Percentiles rank a stretch among this genome's conserved stretches.
Conservation (phyloP, 2,888 invertebrate species). For the Erebia ligea region DNA sequence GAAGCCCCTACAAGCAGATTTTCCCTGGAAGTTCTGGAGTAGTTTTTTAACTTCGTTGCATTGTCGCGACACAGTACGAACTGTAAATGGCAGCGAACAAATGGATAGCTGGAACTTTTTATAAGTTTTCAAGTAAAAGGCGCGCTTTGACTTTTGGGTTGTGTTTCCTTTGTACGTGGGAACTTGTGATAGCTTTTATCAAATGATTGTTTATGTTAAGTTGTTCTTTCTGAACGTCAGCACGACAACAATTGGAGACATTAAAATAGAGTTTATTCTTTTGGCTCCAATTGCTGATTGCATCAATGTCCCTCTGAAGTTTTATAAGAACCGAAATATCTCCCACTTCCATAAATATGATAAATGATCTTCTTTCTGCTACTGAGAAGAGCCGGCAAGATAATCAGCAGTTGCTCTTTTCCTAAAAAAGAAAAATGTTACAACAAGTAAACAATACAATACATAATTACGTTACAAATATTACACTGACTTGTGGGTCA, state of each 20-base stretch:
- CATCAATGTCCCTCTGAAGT: too few relatives aligned
- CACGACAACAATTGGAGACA: not conserved
- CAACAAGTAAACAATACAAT: too few relatives aligned
- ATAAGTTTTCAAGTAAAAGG: constrained; percentile 26
- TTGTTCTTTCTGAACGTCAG: not conserved
- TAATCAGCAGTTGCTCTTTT: too few relatives aligned
- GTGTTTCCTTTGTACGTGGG: constrained; percentile 19
- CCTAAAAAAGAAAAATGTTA: too few relatives aligned
- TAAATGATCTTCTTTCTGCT: too few relatives aligned
- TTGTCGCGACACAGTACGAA: constrained; percentile 39
- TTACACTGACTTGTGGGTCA: too few relatives aligned
- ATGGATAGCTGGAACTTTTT: constrained; percentile 37
- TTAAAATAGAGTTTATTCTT: too few relatives aligned
- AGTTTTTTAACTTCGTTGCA: constrained; percentile 43
- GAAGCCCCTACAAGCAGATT: constrained; percentile 45
- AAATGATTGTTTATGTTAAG: constrained; percentile 7
- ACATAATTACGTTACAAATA: too few relatives aligned
- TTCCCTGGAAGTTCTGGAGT: constrained; percentile 44
- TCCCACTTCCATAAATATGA: too few relatives aligned
- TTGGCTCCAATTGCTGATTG: too few relatives aligned
- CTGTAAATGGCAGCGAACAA: constrained; percentile 37
- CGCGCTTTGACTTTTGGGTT: constrained; percentile 24
- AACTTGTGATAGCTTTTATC: constrained; percentile 12
- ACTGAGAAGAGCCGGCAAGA: too few relatives aligned
- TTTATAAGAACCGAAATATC: too few relatives aligned